Evolutionary conservation across 1,140 invertebrate genomes (phyloP), one percentile per base, ranked within the genome.

Genomic region (Philotrypesis tridentata): DNA sequence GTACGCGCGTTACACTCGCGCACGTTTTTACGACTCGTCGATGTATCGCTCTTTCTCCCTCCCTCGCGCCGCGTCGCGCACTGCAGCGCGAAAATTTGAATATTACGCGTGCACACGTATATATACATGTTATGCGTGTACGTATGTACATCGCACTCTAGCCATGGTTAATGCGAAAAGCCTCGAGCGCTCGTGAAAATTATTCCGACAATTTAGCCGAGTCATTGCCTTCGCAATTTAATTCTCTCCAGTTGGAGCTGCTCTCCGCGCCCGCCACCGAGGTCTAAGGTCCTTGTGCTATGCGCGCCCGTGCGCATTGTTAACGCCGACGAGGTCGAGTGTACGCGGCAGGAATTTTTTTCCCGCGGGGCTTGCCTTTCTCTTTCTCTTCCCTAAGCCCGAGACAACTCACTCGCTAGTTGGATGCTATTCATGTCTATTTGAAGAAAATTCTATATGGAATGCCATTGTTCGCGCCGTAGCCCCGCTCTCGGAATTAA

Each of bases 321-420:
- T 70, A 70, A 70, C 14, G 67, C 17, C 9, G 67, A 70, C 67
- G 67, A 70, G 31, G 31, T 37, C 31, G 67, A 70, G 67, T 37
- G 29, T 65, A 65, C 27, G 61, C 61, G 61, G 61, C 14, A 29
- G 27, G 61, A 65, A 27, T 65, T 65, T 29, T 61, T 61, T 65
- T 65, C n/a, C 25, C 25, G 9, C 8, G 61, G 23, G 61, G 61
- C 27, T 65, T 65, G 27, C 27, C 8, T 65, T 29, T 17, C 25
- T 14, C 48, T 55, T 55, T 55, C 48, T 21, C 21, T 55, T 55
- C 1, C 17, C 21, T 6, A 4, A 6, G 48, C 48, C 6, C 21
- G 48, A 21, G 48, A 55, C 48, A 17, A 55, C 21, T 55, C 48
- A 7, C 7, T 55, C 48, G 17, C 21, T 55, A 55, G 43, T 55